phyloP scores from a whole-genome alignment of 2,797 vertebrate species.

The Pelochelys cantorii region DNA sequence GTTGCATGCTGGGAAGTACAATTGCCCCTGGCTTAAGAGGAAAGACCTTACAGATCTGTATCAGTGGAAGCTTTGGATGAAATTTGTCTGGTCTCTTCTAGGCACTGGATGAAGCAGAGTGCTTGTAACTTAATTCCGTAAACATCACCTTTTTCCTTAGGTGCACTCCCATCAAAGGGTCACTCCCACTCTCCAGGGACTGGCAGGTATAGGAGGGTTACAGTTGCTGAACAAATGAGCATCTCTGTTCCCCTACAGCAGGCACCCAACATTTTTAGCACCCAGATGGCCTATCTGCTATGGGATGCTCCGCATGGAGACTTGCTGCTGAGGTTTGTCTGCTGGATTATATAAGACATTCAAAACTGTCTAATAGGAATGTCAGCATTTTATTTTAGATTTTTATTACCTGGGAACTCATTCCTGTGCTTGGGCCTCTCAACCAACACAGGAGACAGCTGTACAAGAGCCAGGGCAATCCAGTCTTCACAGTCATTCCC shows the following conservation, averaged over 20 bases:
- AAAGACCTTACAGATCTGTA: neutral
- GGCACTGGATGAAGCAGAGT: neutral
- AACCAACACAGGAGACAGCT: neutral
- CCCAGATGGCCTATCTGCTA: neutral
- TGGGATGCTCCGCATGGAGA: rapidly evolving
- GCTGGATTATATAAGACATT: constrained; percentile 21
- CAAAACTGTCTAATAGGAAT: neutral
- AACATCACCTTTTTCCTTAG: neutral
- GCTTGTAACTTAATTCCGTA: neutral
- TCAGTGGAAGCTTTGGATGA: neutral
- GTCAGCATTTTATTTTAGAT: constrained; percentile 42
- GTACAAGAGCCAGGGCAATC: neutral
- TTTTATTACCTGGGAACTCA: constrained; percentile 61
- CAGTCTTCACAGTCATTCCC: neutral
- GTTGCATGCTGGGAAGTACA: neutral
- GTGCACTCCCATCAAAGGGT: neutral
- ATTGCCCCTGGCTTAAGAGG: neutral
- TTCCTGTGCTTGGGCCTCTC: neutral
- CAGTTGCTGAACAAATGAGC: neutral
- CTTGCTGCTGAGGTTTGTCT: constrained; percentile 3
- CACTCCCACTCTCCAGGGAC: rapidly evolving
- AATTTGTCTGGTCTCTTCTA: neutral
- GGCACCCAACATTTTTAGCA: rapidly evolving
- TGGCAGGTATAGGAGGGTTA: neutral
- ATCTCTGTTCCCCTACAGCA: neutral